Evolutionary conservation across 2,797 vertebrate species (phyloP).

Genomic region (Gymnoscopelus microlampas): DNA sequence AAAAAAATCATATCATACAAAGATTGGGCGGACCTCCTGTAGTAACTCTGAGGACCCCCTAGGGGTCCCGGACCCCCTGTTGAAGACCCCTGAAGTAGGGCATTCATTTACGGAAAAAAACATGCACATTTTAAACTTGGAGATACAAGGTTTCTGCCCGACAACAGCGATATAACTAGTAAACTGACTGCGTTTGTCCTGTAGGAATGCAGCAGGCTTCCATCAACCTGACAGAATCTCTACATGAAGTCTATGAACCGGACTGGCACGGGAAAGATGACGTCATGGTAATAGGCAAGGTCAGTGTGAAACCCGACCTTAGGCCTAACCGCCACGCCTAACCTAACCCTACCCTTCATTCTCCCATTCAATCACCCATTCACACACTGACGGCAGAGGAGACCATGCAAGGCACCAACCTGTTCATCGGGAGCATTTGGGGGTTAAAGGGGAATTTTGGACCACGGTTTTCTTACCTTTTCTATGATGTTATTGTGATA

Average conservation of each 20-base stretch:
- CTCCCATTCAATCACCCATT: neutral
- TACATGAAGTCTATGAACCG: constrained; percentile 97
- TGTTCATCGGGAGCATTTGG: too few species aligned
- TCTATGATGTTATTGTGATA: too few species aligned
- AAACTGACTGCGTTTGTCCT: constrained; percentile 8
- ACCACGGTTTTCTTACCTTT: too few species aligned
- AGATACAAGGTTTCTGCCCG: neutral
- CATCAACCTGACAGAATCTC: constrained; percentile 94
- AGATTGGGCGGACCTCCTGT: too few species aligned
- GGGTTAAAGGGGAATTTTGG: too few species aligned
- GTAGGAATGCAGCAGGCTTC: constrained; percentile 97
- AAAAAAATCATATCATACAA: too few species aligned
- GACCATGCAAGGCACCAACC: too few species aligned
- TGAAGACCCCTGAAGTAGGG: too few species aligned
- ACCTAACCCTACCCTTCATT: neutral
- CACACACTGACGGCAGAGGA: constrained; percentile 1
- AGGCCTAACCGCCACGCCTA: neutral
- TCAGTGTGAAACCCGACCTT: constrained; percentile 61
- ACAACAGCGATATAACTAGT: constrained; percentile 14
- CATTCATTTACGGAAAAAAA: too few species aligned
- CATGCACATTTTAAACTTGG: neutral
- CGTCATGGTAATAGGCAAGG: constrained; percentile 94
- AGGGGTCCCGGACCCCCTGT: too few species aligned
- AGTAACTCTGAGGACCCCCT: too few species aligned
- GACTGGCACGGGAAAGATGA: constrained; percentile 97